A percentile compares a stretch with the other conserved stretches of the same genome.
Conservation (phyloP, 2,797 vertebrate genomes). For the Myotis planiceps region DNA sequence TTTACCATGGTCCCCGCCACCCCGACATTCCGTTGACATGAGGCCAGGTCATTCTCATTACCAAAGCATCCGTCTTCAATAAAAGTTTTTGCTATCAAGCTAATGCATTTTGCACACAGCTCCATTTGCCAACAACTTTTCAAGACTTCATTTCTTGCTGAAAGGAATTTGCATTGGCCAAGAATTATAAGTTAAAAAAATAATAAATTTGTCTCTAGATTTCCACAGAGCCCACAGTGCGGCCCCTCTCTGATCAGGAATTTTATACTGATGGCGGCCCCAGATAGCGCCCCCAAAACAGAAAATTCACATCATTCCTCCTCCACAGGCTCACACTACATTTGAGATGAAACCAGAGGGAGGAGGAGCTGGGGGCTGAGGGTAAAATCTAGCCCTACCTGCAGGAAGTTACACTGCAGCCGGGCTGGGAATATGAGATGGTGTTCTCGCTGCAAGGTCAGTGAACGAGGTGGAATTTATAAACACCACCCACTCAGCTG, state of each 20-base stretch:
- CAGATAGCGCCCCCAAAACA: not conserved
- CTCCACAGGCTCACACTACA: not conserved
- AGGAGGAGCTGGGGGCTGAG: not conserved
- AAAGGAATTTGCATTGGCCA: not conserved
- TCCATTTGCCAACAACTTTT: not conserved
- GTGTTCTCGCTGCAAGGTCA: not conserved
- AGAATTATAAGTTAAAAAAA: not conserved
- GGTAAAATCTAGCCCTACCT: not conserved
- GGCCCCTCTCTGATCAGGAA: not conserved
- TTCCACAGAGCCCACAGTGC: not conserved
- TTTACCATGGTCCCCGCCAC: not conserved
- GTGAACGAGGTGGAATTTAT: slow-evolving; percentile 18
- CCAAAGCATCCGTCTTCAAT: not conserved
- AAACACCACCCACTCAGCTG: not conserved
- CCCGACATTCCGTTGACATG: not conserved
- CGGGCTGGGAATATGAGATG: not conserved
- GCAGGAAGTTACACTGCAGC: fast-evolving
- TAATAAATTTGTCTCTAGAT: not conserved
- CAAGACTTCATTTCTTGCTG: not conserved
- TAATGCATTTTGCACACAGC: not conserved
- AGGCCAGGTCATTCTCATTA: fast-evolving
- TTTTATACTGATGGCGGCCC: fast-evolving
- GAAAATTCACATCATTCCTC: fast-evolving
- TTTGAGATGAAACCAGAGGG: not conserved
- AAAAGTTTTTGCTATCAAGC: not conserved